Evolutionary conservation across 2,113 vertebrate species (phyloP), one percentile per base, ranked within the genome.

Genomic region (Paracanthobrama guichenoti): DNA sequence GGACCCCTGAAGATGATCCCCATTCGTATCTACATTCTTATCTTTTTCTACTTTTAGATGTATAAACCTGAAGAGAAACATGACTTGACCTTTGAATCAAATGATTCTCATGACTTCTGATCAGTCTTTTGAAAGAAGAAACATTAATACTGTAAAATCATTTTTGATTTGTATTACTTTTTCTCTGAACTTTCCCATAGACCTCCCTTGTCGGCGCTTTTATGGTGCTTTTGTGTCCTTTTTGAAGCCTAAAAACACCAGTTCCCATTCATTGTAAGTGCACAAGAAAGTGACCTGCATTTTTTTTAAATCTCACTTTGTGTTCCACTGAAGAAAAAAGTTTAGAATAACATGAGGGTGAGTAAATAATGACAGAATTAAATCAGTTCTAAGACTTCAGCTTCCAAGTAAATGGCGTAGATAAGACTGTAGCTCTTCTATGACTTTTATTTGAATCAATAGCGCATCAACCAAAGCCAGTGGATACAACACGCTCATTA

Each of bases 401-500:
- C 13, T 31, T 76, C 39, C 42, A 75, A 81, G 60, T 76, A 64
- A 66, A 55, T 39, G 67, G 74, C 8, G 53, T 62, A 77, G 84
- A 81, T 78, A 69, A 88, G 78, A 44, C n/a, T 44, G 35, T 53
- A 66, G 66, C 62, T 81, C 66, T 50, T 86, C 78, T 64, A 28
- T 59, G 64, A 72, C 80, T 66, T 87, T 83, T 86, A 84, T 53
- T 62, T 50, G 82, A 86, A 89, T 88, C 82, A 84, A 89, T 87
- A 85, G 48, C 44, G 28, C 53, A 82, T 86, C 82, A 76, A 62
- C 50, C 57, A 82, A 84, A 62, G 60, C 81, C 60, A 83, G 53
- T 79, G 84, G 87, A 59, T 86, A 53, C 55, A 39, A 87, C 82
- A 83, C 50, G 79, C 35, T 46, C 24, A 39, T 87, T 77, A 31